These are phyloP conservation scores for Pedicia rivosa DNA, from an alignment of 2,888 invertebrate species.

Conservation along the genomic window DNA sequence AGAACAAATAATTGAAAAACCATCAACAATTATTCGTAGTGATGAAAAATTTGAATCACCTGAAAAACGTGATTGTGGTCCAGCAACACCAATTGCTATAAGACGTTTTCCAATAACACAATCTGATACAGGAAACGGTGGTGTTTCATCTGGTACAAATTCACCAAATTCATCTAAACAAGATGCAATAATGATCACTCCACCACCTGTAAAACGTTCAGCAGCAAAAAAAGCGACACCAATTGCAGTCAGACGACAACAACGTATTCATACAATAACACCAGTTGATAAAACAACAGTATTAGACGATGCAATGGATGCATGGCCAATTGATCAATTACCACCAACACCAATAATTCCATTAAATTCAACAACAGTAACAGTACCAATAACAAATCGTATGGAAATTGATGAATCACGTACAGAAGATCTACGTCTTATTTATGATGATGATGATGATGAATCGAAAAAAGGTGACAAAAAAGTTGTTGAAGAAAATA, in stretches of 20 bases:
- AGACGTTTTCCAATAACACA: slow-evolving; percentile 23
- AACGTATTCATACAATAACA: slow-evolving; percentile 13
- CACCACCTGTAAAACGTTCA: slow-evolving; percentile 8
- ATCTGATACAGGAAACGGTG: not conserved
- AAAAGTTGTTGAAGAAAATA: slow-evolving; percentile 1
- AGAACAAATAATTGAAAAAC: not conserved
- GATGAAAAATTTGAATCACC: slow-evolving; percentile 28
- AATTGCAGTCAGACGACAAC: slow-evolving; percentile 26
- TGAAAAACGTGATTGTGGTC: slow-evolving; percentile 21
- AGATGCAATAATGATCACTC: slow-evolving; percentile 16
- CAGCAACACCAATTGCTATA: slow-evolving; percentile 27
- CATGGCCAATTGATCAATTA: slow-evolving; percentile 19
- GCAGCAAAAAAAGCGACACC: slow-evolving; percentile 15
- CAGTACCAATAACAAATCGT: not conserved
- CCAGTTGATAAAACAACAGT: slow-evolving; percentile 8
- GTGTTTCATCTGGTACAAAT: not conserved
- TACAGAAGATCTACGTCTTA: slow-evolving; percentile 40
- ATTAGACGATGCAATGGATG: slow-evolving; percentile 24
- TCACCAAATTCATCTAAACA: not conserved
- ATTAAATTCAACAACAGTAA: too few relatives aligned
- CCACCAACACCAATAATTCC: slow-evolving; percentile 13
- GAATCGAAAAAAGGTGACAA: slow-evolving; percentile 10
- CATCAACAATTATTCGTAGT: slow-evolving; percentile 20
- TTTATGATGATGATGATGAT: slow-evolving; percentile 36
- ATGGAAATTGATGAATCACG: slow-evolving; percentile 20